Evolutionary conservation across 2,113 vertebrate species (phyloP).

Genomic region (Poeciliopsis prolifica): DNA sequence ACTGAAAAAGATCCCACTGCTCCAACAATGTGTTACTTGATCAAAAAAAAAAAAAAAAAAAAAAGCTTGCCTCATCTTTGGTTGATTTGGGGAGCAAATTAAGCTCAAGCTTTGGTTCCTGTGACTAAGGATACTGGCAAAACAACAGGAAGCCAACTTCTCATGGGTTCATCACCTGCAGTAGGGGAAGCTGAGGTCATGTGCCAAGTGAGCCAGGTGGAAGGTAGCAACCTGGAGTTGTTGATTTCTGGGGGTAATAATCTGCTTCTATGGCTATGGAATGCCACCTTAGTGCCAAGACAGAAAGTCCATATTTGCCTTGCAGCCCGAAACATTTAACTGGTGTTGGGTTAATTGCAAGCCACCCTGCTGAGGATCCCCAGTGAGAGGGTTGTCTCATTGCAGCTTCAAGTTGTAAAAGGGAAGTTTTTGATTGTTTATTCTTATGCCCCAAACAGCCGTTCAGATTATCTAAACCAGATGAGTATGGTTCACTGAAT

Average conservation of each 20-base stretch:
- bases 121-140: too few relatives aligned
- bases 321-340: neutral
- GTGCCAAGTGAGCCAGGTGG: neutral
- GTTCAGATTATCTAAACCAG: neutral
- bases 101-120: too few relatives aligned
- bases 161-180: neutral
- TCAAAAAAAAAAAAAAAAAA: constrained; percentile 9
- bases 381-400: neutral
- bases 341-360: neutral
- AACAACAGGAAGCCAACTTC: too few relatives aligned
- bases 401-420: neutral
- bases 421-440: neutral
- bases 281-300: too few relatives aligned
- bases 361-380: neutral
- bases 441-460: neutral
- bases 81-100: too few relatives aligned
- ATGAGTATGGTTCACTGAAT: neutral
- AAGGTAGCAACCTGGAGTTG: neutral
- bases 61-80: constrained; percentile 20
- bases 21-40: constrained; percentile 54
- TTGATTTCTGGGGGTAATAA: neutral
- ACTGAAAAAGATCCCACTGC: constrained; percentile 39
- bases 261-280: neutral
- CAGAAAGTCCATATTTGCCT: too few relatives aligned
- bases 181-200: neutral